Percentiles rank a stretch among this genome's conserved stretches.
phyloP scores from a whole-genome alignment of 2,113 vertebrate genomes.

The Otus sunia region DNA sequence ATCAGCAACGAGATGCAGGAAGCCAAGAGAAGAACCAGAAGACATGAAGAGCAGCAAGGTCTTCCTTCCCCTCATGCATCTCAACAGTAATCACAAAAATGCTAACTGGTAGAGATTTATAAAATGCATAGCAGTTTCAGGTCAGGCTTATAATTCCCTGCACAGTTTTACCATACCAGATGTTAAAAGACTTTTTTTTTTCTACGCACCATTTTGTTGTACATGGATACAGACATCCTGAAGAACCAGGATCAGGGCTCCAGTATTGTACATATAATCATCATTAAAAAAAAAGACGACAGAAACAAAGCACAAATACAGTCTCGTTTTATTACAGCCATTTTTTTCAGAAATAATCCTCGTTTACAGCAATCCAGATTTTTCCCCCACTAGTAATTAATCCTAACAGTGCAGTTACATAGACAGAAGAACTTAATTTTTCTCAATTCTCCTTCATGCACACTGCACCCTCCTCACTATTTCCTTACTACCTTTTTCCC shows the following conservation, averaged over 20 bases:
- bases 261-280: background rate
- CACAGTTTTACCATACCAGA: fast-evolving
- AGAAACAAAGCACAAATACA: background rate
- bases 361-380: background rate
- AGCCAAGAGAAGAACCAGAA: background rate
- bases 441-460: background rate
- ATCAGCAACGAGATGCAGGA: background rate
- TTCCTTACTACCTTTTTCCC: background rate
- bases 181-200: background rate
- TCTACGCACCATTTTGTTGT: background rate
- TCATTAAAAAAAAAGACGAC: background rate
- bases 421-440: background rate
- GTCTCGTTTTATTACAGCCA: background rate
- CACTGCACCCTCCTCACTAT: background rate
- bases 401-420: background rate
- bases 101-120: background rate
- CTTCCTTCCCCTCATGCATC: background rate
- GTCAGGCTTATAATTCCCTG: background rate
- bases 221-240: background rate
- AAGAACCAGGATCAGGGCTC: background rate
- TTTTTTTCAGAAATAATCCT: background rate
- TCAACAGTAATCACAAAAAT: background rate
- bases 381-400: background rate
- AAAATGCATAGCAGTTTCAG: background rate
- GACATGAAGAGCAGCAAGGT: background rate